Evolutionary conservation across 2,113 vertebrate species (phyloP).

Genomic region (Pomatorhinus ruficollis): DNA sequence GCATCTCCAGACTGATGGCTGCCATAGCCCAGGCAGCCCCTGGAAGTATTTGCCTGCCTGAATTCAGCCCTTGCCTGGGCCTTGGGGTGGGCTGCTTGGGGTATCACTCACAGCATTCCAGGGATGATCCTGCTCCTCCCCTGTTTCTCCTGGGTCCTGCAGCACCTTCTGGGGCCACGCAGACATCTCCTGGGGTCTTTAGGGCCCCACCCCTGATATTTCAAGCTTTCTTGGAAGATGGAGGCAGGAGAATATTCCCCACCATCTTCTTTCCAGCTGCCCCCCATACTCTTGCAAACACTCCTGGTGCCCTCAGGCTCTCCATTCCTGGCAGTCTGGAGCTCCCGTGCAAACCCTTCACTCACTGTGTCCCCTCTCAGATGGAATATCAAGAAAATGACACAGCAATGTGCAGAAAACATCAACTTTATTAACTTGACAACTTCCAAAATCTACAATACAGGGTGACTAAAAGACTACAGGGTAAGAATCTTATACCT

Average conservation of each 20-base stretch:
- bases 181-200: not conserved
- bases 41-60: not conserved
- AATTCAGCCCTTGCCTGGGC: not conserved
- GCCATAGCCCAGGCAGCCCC: not conserved
- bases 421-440: not conserved
- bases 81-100: too few relatives aligned
- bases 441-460: not conserved
- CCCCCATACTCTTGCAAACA: not conserved
- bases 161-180: too few relatives aligned
- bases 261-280: not conserved
- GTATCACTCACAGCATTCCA: too few relatives aligned
- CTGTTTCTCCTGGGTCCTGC: too few relatives aligned
- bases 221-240: not conserved
- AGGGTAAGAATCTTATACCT: not conserved
- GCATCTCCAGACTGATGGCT: rapidly evolving
- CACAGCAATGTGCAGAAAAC: not conserved
- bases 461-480: not conserved
- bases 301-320: not conserved
- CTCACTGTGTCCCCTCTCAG: rapidly evolving
- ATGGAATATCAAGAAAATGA: not conserved
- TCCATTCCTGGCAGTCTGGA: not conserved
- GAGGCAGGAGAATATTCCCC: not conserved
- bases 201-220: rapidly evolving
- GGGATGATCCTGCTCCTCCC: too few relatives aligned
- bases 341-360: not conserved